Base-by-base conservation (phyloP, 2,113 vertebrate species). In the Hylia prasina region DNA sequence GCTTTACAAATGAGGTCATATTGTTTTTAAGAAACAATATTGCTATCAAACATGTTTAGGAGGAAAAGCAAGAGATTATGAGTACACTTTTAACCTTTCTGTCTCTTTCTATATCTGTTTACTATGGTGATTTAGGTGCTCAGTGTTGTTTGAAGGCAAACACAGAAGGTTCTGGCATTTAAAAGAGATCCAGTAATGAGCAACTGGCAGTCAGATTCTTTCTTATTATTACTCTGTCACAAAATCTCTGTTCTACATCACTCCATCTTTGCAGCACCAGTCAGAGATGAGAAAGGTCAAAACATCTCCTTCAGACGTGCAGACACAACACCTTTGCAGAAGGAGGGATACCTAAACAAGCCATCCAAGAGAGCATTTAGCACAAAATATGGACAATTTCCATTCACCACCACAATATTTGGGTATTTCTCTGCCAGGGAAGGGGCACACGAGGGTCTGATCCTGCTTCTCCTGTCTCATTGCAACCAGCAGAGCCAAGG, bases 1-100 rank as follows among this genome's bases (percentile, higher is more conserved):
- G 98, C 98, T 98, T 98, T 97, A 98, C 97, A 98, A 98, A 98
- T 98, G 97, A 98, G 98, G 98, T 98, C 97, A 98, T 98, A 98
- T 98, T 98, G 98, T 98, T 98, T 98, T 98, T 98, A 98, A 95
- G 97, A 97, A 98, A 98, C 97, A 98, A 97, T 98, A 97, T 97
- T 97, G 95, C 98, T 97, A 98, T 98, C 97, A 95, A 97, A 97
- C 97, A 96, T 64, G 91, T 96, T 98, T 97, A 97, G 97, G 94
- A 96, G 96, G 93, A 97, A 96, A 97, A 97, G 96, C 97, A 96
- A 97, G 97, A 93, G 97, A 97, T 96, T 92, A 96, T 93, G 97
- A 97, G 96, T 51, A 97, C 84, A 96, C 97, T 98, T 97, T 98
- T 97, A 97, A 98, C 97, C 97, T 98, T 97, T 97, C 96, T 97